A percentile compares a stretch with the other conserved stretches of the same genome.
Evolutionary conservation across 2,888 invertebrate species (phyloP).

Genomic region (Steinernema scapterisci): DNA sequence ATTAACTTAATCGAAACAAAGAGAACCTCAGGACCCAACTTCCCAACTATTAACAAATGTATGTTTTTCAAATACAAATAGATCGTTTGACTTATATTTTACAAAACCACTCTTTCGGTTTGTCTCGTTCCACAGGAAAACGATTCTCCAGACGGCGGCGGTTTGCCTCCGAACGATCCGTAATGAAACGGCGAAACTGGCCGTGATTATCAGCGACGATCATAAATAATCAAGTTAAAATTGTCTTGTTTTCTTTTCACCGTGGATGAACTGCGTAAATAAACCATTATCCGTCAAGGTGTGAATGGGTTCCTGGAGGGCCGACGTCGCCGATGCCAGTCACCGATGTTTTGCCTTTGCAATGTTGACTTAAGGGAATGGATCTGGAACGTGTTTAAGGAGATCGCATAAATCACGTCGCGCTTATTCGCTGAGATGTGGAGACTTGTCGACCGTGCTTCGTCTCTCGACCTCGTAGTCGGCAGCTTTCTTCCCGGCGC

Average conservation of each 20-base stretch:
- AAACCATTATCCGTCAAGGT: not conserved
- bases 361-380: slow-evolving; percentile 25
- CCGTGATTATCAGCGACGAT: no score
- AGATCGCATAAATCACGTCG: slow-evolving; percentile 29
- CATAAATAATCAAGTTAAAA: no score
- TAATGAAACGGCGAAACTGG: not conserved
- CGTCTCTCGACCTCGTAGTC: not conserved
- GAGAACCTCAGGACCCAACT: no score
- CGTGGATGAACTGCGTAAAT: not conserved
- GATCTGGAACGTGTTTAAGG: slow-evolving; percentile 31
- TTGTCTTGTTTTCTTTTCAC: slow-evolving; percentile 2
- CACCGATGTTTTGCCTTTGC: slow-evolving; percentile 19
- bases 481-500: not conserved
- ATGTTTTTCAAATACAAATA: no score
- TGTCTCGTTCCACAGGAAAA: not conserved
- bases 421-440: slow-evolving; percentile 1
- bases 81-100: no score
- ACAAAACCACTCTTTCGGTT: no score
- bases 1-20: no score
- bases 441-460: not conserved
- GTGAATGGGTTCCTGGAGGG: not conserved
- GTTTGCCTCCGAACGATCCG: not conserved
- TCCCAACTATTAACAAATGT: no score
- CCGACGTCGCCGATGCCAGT: not conserved
- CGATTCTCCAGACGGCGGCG: not conserved